Evolutionary conservation across 2,888 invertebrate genomes (phyloP).

Genomic region (Parnassius orleans): DNA sequence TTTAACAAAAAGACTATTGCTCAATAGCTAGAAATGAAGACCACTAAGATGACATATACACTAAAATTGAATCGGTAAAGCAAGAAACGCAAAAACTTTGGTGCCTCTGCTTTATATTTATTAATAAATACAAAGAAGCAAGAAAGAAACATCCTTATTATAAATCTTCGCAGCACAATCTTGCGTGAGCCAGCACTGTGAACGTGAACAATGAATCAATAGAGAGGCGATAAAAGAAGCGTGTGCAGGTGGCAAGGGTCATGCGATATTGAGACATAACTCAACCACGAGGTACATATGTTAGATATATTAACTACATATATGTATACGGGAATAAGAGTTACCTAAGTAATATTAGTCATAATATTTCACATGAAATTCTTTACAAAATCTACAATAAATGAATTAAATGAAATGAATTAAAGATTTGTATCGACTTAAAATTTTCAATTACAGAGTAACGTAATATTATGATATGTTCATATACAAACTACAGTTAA

Average conservation of each 20-base stretch:
- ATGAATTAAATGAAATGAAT: too few species aligned
- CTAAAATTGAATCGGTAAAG: too few species aligned
- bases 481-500: too few species aligned
- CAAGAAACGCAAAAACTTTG: too few species aligned
- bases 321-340: conserved; percentile 43
- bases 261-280: conserved; percentile 70
- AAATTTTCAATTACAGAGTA: too few species aligned
- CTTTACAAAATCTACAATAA: too few species aligned
- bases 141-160: conserved; percentile 16
- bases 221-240: conserved; percentile 47
- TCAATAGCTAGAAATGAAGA: too few species aligned
- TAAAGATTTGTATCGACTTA: too few species aligned
- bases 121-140: conserved; percentile 2
- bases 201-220: conserved; percentile 60
- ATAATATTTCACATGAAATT: background rate
- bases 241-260: conserved; percentile 54
- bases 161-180: conserved; percentile 31
- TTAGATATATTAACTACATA: conserved; percentile 54
- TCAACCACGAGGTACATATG: conserved; percentile 48
- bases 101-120: background rate
- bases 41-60: too few species aligned
- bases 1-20: too few species aligned
- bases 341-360: conserved; percentile 13
- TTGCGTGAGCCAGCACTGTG: conserved; percentile 53
- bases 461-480: too few species aligned